Evolutionary conservation across 1,140 invertebrate species (phyloP).

Genomic region (Amphibalanus amphitrite): DNA sequence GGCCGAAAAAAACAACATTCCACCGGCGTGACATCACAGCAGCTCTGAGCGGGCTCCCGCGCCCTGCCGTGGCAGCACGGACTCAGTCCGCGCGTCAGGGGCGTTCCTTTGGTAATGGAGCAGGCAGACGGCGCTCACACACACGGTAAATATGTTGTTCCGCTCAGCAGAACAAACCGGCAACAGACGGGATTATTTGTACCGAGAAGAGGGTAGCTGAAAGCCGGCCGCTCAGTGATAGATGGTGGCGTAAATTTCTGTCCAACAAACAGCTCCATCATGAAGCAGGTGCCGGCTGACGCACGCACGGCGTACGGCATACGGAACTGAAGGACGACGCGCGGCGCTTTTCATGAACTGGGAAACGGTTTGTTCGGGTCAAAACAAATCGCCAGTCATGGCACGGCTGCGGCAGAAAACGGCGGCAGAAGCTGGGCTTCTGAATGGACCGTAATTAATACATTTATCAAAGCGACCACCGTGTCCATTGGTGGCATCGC

Average conservation of each 20-base stretch:
- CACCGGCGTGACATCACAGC: too few species aligned
- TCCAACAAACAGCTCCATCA: neutral
- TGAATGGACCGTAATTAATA: neutral
- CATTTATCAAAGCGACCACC: neutral
- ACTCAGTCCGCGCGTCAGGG: too few species aligned
- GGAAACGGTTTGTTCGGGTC: neutral
- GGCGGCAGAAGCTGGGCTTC: neutral
- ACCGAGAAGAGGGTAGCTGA: neutral
- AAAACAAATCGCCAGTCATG: neutral
- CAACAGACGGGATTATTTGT: too few species aligned
- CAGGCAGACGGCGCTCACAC: too few species aligned
- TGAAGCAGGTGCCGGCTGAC: too few species aligned
- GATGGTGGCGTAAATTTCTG: neutral
- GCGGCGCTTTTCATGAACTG: neutral
- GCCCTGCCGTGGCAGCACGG: too few species aligned
- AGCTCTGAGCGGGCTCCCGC: too few species aligned
- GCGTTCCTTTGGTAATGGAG: too few species aligned
- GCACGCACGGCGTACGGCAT: neutral
- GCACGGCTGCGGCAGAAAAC: neutral
- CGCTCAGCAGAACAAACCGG: too few species aligned
- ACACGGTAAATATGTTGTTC: too few species aligned
- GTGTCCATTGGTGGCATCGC: too few species aligned
- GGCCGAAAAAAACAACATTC: too few species aligned
- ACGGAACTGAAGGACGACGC: neutral
- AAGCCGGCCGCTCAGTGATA: neutral